Conservation (phyloP, 1,140 invertebrate species). For the Apis florea region DNA sequence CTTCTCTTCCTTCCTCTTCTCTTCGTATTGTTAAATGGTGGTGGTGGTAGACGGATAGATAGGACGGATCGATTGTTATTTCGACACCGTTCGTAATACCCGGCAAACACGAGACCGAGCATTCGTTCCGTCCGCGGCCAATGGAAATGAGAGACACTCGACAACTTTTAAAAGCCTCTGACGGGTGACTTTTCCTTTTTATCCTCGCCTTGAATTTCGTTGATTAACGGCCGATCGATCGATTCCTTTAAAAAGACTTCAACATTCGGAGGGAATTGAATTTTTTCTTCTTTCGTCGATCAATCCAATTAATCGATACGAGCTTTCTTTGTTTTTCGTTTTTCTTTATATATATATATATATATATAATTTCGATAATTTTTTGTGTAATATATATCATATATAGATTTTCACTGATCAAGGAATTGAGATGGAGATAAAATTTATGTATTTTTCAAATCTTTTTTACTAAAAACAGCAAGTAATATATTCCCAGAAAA, state of each 20-base stretch:
- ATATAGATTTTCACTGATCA: too few species aligned
- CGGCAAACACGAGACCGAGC: conserved; percentile 67
- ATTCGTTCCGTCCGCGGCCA: conserved; percentile 49
- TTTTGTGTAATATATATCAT: too few species aligned
- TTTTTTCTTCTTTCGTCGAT: not conserved
- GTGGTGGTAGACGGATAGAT: not conserved
- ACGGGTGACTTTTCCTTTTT: conserved; percentile 23
- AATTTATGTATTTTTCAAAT: too few species aligned
- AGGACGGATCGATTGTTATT: conserved; percentile 70
- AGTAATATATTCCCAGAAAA: too few species aligned
- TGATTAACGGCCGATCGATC: conserved; percentile 54
- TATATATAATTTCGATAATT: too few species aligned
- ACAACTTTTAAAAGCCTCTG: conserved; percentile 56
- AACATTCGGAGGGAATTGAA: not conserved
- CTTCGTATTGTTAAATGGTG: too few species aligned
- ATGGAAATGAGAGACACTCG: conserved; percentile 50
- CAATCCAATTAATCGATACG: too few species aligned
- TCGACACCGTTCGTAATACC: conserved; percentile 68
- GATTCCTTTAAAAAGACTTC: not conserved
- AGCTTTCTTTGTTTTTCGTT: too few species aligned
- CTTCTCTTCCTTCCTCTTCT: too few species aligned
- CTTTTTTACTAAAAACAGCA: too few species aligned
- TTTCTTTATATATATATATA: too few species aligned
- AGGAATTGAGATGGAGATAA: too few species aligned
- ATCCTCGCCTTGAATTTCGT: conserved; percentile 28